Evolutionary conservation across 2,797 vertebrate species (phyloP).

Genomic region (Enteromius viviparus): DNA sequence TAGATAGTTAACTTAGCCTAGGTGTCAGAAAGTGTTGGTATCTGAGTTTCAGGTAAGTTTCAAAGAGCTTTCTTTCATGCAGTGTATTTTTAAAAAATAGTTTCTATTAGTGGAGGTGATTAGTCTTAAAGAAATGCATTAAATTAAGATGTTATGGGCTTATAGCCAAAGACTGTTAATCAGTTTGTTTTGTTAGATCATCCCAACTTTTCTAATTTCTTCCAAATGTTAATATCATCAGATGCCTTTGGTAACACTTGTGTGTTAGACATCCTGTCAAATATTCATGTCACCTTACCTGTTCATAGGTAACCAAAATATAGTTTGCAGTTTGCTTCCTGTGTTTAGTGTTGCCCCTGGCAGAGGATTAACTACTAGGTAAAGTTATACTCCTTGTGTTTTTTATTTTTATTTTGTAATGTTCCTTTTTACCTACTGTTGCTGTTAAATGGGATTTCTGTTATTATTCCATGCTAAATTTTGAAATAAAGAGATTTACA

Average conservation of each 20-base stretch:
- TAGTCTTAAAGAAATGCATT: not conserved
- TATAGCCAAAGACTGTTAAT: not conserved
- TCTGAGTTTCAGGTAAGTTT: slow-evolving; percentile 29
- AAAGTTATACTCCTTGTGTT: not conserved
- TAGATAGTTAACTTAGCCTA: not conserved
- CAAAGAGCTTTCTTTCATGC: not conserved
- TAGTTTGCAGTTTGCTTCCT: slow-evolving; percentile 27
- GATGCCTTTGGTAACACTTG: not conserved
- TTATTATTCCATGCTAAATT: slow-evolving; percentile 28
- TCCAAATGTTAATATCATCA: not conserved
- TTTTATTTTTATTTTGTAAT: not conserved
- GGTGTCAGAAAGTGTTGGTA: not conserved
- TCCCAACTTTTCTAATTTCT: not conserved
- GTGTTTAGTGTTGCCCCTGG: slow-evolving; percentile 25
- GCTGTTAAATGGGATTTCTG: not conserved
- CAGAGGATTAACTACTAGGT: slow-evolving; percentile 12
- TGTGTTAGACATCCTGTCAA: slow-evolving; percentile 22
- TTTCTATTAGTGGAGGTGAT: not conserved
- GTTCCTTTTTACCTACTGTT: not conserved
- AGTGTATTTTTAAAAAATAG: not conserved
- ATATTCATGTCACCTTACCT: slow-evolving; percentile 36
- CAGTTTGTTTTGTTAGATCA: not conserved
- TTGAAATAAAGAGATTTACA: slow-evolving; percentile 29
- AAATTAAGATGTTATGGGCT: not conserved
- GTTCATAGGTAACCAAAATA: slow-evolving; percentile 7